Evolutionary conservation across 2,888 invertebrate species (phyloP), one percentile per base, ranked within the genome.

Genomic region (Cerastis leucographa): DNA sequence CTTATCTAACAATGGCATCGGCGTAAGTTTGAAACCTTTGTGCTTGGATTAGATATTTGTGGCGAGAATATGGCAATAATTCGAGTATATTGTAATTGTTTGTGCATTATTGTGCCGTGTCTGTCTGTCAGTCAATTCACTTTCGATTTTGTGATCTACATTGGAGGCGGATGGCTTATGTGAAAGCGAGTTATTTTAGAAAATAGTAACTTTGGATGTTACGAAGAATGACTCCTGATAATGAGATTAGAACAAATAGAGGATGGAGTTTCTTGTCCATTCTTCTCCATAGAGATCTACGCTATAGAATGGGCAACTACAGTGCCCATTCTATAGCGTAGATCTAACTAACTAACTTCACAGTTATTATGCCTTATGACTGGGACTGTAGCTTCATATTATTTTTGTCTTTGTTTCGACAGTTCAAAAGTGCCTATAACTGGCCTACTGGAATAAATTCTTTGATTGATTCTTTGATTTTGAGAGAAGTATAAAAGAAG

Each of bases 11-110:
- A 94, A 94, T 94, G 89, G 92, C 91, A 96, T 96, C 95, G 92
- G 93, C 95, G 94, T 94, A 94, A 94, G 93, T 93, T 91, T 93
- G 91, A 92, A 94, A 95, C 96, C 96, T 96, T 96, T 96, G 93
- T 86, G 87, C 90, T 85, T 87, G 91, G 85, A 93, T 94, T 92
- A 93, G 44, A 94, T 93, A 94, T 94, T 93, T 92, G 90, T 94
- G 94, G 93, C 93, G 91, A 91, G 90, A 92, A 93, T 95, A 95
- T 90, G 91, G 94, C 93, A 94, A 94, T 95, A 94, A 94, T 94
- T 91, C 89, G 89, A 89, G 85, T 89, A 89, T 88, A 87, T 87
- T 90, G 93, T 94, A 94, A 94, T 95, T 95, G 95, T 95, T 96
- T 93, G 94, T 92, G 91, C 90, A 90, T 93, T 92, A 94, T 93